Percentiles rank a stretch among this genome's conserved stretches.
Conservation (phyloP, 1,140 invertebrate species). For the Listronotus oregonensis region DNA sequence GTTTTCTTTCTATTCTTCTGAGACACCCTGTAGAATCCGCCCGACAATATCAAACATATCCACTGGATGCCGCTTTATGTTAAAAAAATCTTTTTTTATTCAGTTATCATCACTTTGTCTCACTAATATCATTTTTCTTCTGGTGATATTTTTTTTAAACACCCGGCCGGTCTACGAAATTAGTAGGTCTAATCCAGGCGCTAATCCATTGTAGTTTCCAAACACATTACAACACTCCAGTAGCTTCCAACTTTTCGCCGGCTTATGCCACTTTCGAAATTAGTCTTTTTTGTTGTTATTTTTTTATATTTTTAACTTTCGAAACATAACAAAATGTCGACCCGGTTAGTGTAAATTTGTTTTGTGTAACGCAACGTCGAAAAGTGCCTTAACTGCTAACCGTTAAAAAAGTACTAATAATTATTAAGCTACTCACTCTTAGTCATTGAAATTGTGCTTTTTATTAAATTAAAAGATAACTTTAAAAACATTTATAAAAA, state of each 20-base stretch:
- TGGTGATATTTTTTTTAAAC: too few relatives aligned
- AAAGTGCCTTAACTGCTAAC: too few relatives aligned
- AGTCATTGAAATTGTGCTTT: not conserved
- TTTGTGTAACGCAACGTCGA: not conserved
- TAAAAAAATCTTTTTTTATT: too few relatives aligned
- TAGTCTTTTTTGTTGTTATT: constrained; percentile 12
- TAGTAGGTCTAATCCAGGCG: constrained; percentile 7
- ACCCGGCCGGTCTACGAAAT: not conserved
- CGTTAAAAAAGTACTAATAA: not conserved
- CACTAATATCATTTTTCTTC: too few relatives aligned
- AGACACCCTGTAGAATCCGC: too few relatives aligned
- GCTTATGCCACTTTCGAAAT: constrained; percentile 8
- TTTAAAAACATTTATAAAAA: constrained; percentile 12
- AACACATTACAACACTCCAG: constrained; percentile 4
- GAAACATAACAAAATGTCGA: too few relatives aligned
- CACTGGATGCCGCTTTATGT: too few relatives aligned
- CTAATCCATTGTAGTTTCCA: constrained; percentile 10
- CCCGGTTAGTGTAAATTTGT: not conserved
- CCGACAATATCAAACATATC: too few relatives aligned
- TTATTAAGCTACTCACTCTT: constrained; percentile 9
- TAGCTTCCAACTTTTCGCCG: constrained; percentile 16
- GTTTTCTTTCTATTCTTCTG: too few relatives aligned
- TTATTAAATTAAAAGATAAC: not conserved
- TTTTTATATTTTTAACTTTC: constrained; percentile 17
- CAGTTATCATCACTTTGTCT: too few relatives aligned